These are phyloP conservation scores for Drymonia ruficornis DNA, from an alignment of 2,888 invertebrate genomes.

Conservation along the genomic window DNA sequence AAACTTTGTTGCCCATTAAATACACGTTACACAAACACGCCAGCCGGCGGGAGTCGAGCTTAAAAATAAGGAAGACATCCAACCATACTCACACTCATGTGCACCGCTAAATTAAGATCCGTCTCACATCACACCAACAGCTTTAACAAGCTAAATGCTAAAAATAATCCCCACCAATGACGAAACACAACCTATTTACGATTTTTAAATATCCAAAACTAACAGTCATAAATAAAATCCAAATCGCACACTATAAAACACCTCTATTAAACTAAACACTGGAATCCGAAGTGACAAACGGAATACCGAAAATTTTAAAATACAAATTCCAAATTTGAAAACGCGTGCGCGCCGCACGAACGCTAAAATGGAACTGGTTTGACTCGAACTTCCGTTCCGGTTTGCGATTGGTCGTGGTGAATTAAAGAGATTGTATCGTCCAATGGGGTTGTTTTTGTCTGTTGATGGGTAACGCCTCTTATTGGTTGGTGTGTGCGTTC, in stretches of 20 bases:
- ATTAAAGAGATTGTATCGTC: constrained; percentile 52
- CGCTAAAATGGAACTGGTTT: constrained; percentile 81
- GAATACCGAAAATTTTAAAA: constrained; percentile 48
- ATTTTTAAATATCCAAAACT: constrained; percentile 31
- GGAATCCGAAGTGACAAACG: constrained; percentile 29
- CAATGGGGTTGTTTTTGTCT: constrained; percentile 53
- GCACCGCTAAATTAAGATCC: constrained; percentile 80
- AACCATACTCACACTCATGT: constrained; percentile 74
- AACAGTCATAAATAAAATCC: constrained; percentile 29
- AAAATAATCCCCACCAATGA: constrained; percentile 75
- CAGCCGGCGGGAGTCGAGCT: constrained; percentile 43
- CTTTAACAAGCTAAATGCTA: constrained; percentile 81
- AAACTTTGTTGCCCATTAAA: constrained; percentile 2
- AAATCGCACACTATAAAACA: constrained; percentile 29
- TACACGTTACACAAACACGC: constrained; percentile 34
- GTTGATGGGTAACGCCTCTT: constrained; percentile 69
- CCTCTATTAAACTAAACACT: constrained; percentile 42
- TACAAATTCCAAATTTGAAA: constrained; percentile 48
- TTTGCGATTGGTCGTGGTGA: constrained; percentile 62
- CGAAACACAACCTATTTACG: constrained; percentile 76
- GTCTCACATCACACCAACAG: constrained; percentile 74
- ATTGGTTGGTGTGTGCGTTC: constrained; percentile 71
- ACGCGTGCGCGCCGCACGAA: constrained; percentile 63
- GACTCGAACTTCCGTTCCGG: constrained; percentile 66
- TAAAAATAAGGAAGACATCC: constrained; percentile 72